Base-by-base conservation (phyloP, 30 jellyfish, hydroid and myxozoan species). In the Aurelia aurita complex sp. Pacific region DNA sequence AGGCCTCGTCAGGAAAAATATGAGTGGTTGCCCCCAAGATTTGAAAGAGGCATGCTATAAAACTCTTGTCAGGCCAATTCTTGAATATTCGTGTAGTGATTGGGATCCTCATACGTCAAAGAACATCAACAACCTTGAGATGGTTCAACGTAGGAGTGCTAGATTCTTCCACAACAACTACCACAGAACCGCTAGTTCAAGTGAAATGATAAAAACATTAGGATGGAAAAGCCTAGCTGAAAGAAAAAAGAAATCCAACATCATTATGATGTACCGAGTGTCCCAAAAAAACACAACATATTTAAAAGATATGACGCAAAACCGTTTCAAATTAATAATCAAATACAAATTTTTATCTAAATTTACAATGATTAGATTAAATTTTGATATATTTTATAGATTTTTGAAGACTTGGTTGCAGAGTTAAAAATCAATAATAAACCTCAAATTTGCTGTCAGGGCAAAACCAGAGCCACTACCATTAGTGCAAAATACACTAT, bases 81-180 rank as follows among this genome's bases (percentile, higher is more conserved):
- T 64, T 64, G 74, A 64, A 64, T 64, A 64, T 32, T 64, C 74
- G 74, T 64, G 74, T 29, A 64, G 32, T 64, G 33, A 10, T 14
- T 64, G 74, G 74, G 74, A 64, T 29, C 74, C 74, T 64, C 74
- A 64, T 64, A 64, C 74, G 38, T 64, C 38, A 64, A 64, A 64
- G 18, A 64, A 64, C 74, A 19, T 64, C 74, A 64, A 64, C 74
- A 64, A 64, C 74, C 29, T 23, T 23, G 29, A 23, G 29, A 23
- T 23, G 29, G 29, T 23, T 23, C 29, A 23, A 23, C 29, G 74
- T 29, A 64, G 74, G 74, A 64, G 74, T 64, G 74, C 74, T 64
- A 64, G 74, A 64, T 64, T 64, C 38, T 16, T 64, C n/a, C 38
- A 64, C 74, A 64, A 32, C n/a, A 64, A 13, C 33, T 13, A 13